Evolutionary conservation across 1,140 invertebrate genomes (phyloP), one percentile per base, ranked within the genome.

Genomic region (Ylistrum balloti): DNA sequence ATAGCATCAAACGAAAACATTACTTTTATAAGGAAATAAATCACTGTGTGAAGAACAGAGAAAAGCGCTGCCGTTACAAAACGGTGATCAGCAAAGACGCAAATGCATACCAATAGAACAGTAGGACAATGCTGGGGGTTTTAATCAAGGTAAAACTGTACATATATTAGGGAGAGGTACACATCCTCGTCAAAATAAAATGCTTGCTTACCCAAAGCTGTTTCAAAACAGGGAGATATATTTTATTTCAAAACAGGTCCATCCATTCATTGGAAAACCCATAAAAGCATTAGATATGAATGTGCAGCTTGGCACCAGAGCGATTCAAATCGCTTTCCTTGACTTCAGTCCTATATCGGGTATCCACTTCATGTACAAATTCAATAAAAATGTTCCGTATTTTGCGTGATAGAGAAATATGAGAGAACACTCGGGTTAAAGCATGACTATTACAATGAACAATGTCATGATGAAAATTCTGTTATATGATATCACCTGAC

Each of bases 311-410:
- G 22, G 56, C n/a, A 74, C 56, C 56, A 28, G 20, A 45, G 41
- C 41, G 17, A 45, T 45, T 17, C 41, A 45, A 45, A 15, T 5
- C n/a, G 22, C 13, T 74, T n/a, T 74, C n/a, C 0, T 28, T 74
- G n/a, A 74, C 15, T 74, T 2, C 56, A 74, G 1, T 22, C n/a
- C n/a, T 3, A n/a, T 74, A 74, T 74, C 56, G 28, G 22, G 28
- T 74, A 28, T 28, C 56, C 22, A 74, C 22, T 74, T 74, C 56
- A 74, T 74, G 56, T 11, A 74, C n/a, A 74, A 74, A 74, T 28
- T 74, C n/a, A 74, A n/a, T 74, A 74, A 74, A 74, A 74, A 74
- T 74, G 11, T 74, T 74, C 56, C n/a, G 28, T 74, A n/a, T 28
- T 74, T 74, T 74, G 56, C 56, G 56, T 74, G 56, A n/a, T 0